Conservation (phyloP, 2,888 invertebrate genomes). For the Rhagophthalmus giganteus region DNA sequence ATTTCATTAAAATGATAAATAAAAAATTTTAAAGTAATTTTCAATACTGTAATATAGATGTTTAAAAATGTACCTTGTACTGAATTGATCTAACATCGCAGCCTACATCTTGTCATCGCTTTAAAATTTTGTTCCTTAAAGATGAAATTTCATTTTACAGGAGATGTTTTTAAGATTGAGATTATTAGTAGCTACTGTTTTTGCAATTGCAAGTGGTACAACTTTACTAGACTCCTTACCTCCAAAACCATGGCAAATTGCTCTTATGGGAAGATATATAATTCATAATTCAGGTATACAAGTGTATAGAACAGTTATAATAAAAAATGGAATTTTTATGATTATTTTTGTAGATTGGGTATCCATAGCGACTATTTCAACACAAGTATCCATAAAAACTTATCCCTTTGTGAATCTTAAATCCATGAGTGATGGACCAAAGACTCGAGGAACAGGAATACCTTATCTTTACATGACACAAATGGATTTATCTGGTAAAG, state of each 20-base stretch:
- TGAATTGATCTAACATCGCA: too few species aligned
- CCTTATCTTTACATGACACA: constrained; percentile 74
- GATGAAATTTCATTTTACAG: background rate
- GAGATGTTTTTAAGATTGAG: background rate
- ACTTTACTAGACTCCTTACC: constrained; percentile 49
- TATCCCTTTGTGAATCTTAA: constrained; percentile 72
- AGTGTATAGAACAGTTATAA: constrained; percentile 3
- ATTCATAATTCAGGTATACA: constrained; percentile 68
- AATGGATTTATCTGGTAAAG: constrained; percentile 69
- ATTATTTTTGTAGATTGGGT: constrained; percentile 65
- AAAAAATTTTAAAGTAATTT: too few species aligned
- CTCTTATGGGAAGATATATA: constrained; percentile 73
- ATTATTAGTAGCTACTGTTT: background rate
- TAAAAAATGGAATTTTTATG: constrained; percentile 2
- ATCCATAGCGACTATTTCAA: constrained; percentile 70
- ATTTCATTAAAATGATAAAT: too few species aligned
- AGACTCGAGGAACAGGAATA: constrained; percentile 68
- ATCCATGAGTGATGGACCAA: constrained; percentile 71
- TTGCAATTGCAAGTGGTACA: background rate
- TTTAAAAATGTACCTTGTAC: too few species aligned
- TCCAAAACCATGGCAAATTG: constrained; percentile 64
- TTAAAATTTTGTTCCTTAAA: too few species aligned
- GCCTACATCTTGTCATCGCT: too few species aligned
- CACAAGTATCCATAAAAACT: constrained; percentile 61
- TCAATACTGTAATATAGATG: too few species aligned